phyloP scores from a whole-genome alignment of 2,113 vertebrate species.

The Vidua chalybeata region DNA sequence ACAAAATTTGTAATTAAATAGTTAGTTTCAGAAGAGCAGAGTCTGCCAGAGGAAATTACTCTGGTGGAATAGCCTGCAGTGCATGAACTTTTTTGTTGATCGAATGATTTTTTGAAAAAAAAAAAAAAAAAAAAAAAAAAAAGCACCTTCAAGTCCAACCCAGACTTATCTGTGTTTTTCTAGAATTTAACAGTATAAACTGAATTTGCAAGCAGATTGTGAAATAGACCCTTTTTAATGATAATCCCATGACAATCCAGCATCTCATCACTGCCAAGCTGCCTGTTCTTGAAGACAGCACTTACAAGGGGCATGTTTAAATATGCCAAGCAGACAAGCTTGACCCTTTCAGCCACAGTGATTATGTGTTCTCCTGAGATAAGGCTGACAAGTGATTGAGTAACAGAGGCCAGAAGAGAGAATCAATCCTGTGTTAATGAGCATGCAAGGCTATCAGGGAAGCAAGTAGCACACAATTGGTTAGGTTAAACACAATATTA shows the following conservation, averaged over 20 bases:
- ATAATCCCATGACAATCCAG: background rate
- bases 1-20: background rate
- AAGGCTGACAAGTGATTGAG: conserved; percentile 22
- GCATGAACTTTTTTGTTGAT: background rate
- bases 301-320: background rate
- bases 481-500: conserved; percentile 20
- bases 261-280: background rate
- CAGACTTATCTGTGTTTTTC: background rate
- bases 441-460: background rate
- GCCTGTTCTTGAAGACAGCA: background rate
- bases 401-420: conserved; percentile 18
- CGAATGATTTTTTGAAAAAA: background rate
- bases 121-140: background rate
- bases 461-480: background rate
- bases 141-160: accelerated
- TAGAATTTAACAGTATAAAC: background rate
- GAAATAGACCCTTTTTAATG: background rate
- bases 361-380: conserved; percentile 45
- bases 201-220: background rate
- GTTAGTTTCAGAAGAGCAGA: background rate
- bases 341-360: background rate
- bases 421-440: conserved; percentile 63
- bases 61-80: background rate
- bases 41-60: background rate
- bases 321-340: background rate